phyloP scores from a whole-genome alignment of 2,888 invertebrate genomes.

The Eilema griseolum region DNA sequence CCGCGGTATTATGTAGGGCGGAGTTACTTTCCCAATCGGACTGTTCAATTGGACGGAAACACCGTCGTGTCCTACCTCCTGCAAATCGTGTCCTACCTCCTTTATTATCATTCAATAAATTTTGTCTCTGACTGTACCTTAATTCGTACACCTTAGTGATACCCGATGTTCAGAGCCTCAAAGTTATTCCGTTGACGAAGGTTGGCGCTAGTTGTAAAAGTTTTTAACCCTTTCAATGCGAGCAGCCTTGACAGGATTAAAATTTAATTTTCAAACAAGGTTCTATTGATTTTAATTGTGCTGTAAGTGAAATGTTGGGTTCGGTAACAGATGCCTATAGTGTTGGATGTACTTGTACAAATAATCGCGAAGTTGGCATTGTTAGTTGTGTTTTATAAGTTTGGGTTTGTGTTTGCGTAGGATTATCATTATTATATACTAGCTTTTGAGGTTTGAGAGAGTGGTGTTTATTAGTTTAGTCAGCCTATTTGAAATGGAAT shows the following conservation, averaged over 20 bases:
- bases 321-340: not conserved
- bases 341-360: not conserved
- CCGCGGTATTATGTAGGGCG: too few relatives aligned
- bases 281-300: conserved; percentile 25
- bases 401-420: not conserved
- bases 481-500: not conserved
- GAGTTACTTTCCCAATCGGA: too few relatives aligned
- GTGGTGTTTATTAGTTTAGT: not conserved
- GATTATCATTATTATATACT: conserved; percentile 4
- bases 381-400: not conserved
- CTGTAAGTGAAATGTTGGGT: not conserved
- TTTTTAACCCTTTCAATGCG: conserved; percentile 31
- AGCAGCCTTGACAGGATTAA: conserved; percentile 32
- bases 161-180: conserved; percentile 19
- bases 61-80: too few relatives aligned
- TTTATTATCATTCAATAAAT: not conserved
- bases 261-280: conserved; percentile 36
- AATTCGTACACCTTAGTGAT: conserved; percentile 29
- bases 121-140: not conserved
- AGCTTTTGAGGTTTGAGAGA: not conserved
- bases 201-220: conserved; percentile 28
- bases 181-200: conserved; percentile 41
- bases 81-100: too few relatives aligned
- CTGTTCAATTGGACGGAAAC: too few relatives aligned
- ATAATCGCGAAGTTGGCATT: not conserved